Percentiles rank a stretch among this genome's conserved stretches.
Conservation (phyloP, 2,888 invertebrate genomes). For the Metalampra italica region DNA sequence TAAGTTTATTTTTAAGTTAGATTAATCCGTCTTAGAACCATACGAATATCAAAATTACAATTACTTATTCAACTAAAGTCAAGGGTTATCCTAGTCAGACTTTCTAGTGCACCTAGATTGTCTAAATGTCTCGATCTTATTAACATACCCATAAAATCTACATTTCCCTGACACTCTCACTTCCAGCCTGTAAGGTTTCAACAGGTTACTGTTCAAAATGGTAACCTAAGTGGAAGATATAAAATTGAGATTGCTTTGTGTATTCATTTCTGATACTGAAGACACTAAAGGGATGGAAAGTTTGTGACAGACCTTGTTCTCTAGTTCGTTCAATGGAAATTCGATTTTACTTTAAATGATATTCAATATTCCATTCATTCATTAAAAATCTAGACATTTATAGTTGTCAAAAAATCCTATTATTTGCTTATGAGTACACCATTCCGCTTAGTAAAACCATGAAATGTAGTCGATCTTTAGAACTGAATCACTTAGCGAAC, state of each 20-base stretch:
- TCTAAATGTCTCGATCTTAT: constrained; percentile 28
- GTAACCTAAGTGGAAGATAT: constrained; percentile 10
- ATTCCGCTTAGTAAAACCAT: no score
- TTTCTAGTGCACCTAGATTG: constrained; percentile 37
- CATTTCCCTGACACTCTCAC: constrained; percentile 38
- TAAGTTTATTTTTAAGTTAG: no score
- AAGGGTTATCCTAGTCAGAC: constrained; percentile 46
- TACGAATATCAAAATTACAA: constrained; percentile 19
- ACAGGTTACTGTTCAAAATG: constrained; percentile 8
- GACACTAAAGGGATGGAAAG: constrained; percentile 4
- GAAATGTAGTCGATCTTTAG: not conserved
- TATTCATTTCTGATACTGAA: not conserved
- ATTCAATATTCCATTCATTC: no score
- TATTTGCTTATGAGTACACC: no score
- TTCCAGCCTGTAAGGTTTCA: constrained; percentile 15
- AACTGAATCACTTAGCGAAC: not conserved
- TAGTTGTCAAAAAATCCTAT: no score
- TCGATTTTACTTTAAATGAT: no score
- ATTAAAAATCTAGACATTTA: no score
- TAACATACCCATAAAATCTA: constrained; percentile 28
- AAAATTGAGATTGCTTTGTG: constrained; percentile 26
- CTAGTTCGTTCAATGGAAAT: not conserved
- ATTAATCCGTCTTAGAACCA: no score
- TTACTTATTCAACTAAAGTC: constrained; percentile 22
- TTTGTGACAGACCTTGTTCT: constrained; percentile 10